Evolutionary conservation across 2,888 invertebrate genomes (phyloP), one percentile per base, ranked within the genome.

Genomic region (Amphiduros pacificus): DNA sequence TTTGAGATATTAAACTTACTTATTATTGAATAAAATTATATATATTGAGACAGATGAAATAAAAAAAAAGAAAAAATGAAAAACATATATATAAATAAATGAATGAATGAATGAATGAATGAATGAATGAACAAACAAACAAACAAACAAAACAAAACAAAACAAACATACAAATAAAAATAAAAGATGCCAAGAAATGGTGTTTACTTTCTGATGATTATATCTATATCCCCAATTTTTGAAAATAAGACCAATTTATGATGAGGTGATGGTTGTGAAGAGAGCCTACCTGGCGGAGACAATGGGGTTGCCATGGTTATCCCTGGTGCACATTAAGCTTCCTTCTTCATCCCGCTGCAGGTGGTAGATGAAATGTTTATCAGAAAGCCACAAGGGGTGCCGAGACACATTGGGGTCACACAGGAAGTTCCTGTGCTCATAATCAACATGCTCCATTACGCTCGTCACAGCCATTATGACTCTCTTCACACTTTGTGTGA

Each of bases 321-420:
- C 71, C 54, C 69, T 68, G 40, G 62, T 57, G 55, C 71, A 71
- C 22, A 51, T 50, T 27, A 77, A 69, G 20, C 67, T 61, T 4
- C 74, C 76, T 14, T 62, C 48, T 1, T 66, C 64, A 55, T 74
- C 72, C 41, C 70, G 59, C 27, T 57, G 61, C 31, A 77, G 66
- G 51, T 74, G 74, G 61, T 76, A 76, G 14, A 73, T 59, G 55
- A 68, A 74, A 55, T 76, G 74, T 1, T 67, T 65, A 59, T 75
- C 76, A 0, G 73, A 74, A 68, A 76, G 62, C 71, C 70, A 73
- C 14, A 67, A 57, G 0, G 77, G 77, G 60, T 75, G 76, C 0
- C 71, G 64, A 28, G 55, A 53, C n/a, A 66, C 63, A 24, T 54
- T 59, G 22, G 64, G 64, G 53, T 71, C 66, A 22, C 64, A 60